Evolutionary conservation across 2,797 vertebrate species (phyloP).

Genomic region (Emys orbicularis): DNA sequence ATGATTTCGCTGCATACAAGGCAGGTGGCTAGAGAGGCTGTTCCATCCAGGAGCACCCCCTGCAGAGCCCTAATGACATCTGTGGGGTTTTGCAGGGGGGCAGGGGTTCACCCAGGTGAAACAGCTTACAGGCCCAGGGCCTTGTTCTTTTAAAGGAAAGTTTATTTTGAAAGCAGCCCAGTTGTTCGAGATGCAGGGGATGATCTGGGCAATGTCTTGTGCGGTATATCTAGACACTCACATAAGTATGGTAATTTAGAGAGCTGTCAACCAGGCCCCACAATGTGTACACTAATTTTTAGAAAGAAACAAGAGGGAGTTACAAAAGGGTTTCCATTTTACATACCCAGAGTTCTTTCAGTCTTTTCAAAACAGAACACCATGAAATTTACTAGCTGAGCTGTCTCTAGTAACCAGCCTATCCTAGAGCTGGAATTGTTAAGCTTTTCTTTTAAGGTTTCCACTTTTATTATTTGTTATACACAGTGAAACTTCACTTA

Average conservation of each 20-base stretch:
- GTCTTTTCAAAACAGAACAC: not conserved
- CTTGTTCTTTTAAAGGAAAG: not conserved
- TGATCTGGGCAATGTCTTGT: not conserved
- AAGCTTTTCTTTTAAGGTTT: constrained; percentile 15
- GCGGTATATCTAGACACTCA: not conserved
- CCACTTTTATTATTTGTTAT: constrained; percentile 56
- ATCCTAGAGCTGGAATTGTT: not conserved
- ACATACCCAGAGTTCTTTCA: not conserved
- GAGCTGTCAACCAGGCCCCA: rapidly evolving
- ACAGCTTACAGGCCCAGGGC: rapidly evolving
- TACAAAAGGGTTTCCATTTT: not conserved
- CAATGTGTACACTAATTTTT: not conserved
- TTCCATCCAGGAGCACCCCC: not conserved
- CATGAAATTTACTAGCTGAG: not conserved
- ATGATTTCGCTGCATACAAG: rapidly evolving
- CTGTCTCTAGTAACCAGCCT: not conserved
- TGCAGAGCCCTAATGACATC: not conserved
- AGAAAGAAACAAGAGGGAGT: not conserved
- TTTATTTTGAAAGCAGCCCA: not conserved
- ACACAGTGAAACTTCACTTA: constrained; percentile 41
- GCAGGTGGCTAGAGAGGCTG: not conserved
- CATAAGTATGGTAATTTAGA: rapidly evolving
- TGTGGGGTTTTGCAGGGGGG: not conserved
- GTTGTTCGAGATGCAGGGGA: not conserved
- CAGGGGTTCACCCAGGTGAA: not conserved